Conservation (phyloP, 1,140 invertebrate species). For the Heliconius nattereri region DNA sequence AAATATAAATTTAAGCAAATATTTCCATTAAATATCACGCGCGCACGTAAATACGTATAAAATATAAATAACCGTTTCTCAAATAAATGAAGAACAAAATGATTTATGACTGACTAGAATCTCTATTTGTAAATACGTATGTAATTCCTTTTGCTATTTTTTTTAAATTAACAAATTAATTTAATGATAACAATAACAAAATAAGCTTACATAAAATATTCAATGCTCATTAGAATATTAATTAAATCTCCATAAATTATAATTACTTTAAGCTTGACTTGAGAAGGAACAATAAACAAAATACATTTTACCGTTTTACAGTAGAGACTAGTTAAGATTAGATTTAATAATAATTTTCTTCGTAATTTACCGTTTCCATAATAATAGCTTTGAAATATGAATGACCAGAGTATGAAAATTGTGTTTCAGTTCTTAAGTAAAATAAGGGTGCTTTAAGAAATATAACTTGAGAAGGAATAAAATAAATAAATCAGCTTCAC, state of each 20-base stretch:
- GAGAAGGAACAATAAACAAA: not conserved
- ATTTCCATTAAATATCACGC: no score
- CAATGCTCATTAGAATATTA: not conserved
- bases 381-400: constrained; percentile 17
- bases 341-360: constrained; percentile 30
- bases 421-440: not conserved
- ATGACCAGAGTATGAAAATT: not conserved
- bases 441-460: not conserved
- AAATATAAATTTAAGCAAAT: no score
- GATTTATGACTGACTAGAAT: no score
- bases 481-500: no score
- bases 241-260: not conserved
- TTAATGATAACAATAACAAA: not conserved
- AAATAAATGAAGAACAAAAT: no score
- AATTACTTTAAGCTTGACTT: not conserved
- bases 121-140: no score
- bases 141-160: no score
- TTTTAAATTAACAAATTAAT: no score
- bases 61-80: no score
- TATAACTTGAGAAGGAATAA: not conserved
- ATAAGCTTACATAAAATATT: not conserved
- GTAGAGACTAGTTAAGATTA: constrained; percentile 18
- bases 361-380: constrained; percentile 15
- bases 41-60: no score
- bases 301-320: not conserved